Evolutionary conservation across 1,140 invertebrate species (phyloP).

Genomic region (Drosophila melanogaster): DNA sequence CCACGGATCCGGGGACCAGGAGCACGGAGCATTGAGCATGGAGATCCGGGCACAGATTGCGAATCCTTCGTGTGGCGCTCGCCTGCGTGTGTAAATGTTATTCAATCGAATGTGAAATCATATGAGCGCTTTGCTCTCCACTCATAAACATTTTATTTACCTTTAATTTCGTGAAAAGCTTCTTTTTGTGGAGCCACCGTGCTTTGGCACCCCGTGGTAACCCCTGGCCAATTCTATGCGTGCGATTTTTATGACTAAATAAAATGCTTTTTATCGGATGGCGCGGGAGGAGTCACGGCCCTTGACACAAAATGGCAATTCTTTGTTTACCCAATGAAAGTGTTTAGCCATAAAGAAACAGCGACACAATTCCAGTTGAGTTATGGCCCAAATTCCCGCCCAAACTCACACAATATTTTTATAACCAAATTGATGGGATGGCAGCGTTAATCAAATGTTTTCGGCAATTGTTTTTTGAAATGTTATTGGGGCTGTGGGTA

Average conservation of each 20-base stretch:
- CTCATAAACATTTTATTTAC: conserved; percentile 82
- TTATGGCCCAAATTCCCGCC: conserved; percentile 42
- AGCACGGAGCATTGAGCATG: neutral
- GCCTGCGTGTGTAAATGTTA: conserved; percentile 80
- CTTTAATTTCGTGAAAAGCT: conserved; percentile 80
- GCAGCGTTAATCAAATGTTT: conserved; percentile 31
- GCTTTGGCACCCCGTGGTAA: conserved; percentile 49
- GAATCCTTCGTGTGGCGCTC: conserved; percentile 43
- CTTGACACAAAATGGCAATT: conserved; percentile 73
- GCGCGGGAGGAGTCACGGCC: conserved; percentile 31
- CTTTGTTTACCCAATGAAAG: conserved; percentile 62
- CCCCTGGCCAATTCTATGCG: conserved; percentile 61
- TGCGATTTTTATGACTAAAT: conserved; percentile 77
- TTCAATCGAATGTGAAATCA: conserved; percentile 82
- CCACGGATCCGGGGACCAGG: neutral
- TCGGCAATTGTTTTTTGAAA: conserved; percentile 42
- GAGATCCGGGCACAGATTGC: conserved; percentile 33
- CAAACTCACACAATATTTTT: conserved; percentile 43
- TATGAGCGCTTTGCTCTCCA: conserved; percentile 72
- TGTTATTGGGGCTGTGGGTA: neutral
- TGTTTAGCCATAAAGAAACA: conserved; percentile 70
- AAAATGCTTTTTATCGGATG: conserved; percentile 59
- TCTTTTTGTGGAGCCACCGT: conserved; percentile 64
- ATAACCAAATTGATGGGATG: conserved; percentile 42
- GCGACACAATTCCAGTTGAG: conserved; percentile 32